These are phyloP conservation scores for Mystacides longicornis DNA, from an alignment of 2,888 invertebrate species.

Conservation along the genomic window DNA sequence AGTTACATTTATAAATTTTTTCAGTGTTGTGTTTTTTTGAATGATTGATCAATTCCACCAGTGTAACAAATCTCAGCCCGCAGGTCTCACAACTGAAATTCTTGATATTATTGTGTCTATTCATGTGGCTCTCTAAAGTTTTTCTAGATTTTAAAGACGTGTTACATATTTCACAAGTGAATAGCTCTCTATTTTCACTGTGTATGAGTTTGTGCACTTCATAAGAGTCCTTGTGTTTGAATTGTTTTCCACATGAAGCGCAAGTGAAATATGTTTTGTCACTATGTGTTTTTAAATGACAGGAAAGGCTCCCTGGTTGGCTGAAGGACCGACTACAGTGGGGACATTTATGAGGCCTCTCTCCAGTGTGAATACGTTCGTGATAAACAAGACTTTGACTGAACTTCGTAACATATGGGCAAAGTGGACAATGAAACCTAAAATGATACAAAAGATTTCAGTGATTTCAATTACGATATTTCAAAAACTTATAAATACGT, in stretches of 20 bases:
- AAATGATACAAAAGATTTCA: too few relatives aligned
- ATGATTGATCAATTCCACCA: conserved; percentile 42
- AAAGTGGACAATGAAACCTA: conserved; percentile 40
- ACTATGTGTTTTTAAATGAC: conserved; percentile 43
- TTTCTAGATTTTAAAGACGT: conserved; percentile 40
- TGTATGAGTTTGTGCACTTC: conserved; percentile 42
- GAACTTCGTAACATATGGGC: conserved; percentile 41
- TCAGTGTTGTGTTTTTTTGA: conserved; percentile 36
- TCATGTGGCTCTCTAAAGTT: conserved; percentile 39
- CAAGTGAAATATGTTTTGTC: conserved; percentile 38
- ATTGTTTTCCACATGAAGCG: conserved; percentile 43
- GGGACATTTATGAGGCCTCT: conserved; percentile 40
- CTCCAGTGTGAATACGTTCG: conserved; percentile 42
- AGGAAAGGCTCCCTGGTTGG: conserved; percentile 40
- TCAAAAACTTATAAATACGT: too few relatives aligned
- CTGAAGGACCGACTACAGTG: conserved; percentile 42
- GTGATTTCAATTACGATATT: too few relatives aligned
- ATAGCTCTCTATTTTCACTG: conserved; percentile 32
- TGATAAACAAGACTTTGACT: conserved; percentile 45
- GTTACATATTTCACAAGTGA: conserved; percentile 38
- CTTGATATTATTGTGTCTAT: conserved; percentile 41
- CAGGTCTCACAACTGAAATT: conserved; percentile 46
- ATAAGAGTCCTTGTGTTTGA: conserved; percentile 42
- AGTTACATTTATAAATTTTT: conserved; percentile 38
- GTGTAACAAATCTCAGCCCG: conserved; percentile 43